Base-by-base conservation (phyloP, 2,888 invertebrate species). In the Meteorus cinctellus region DNA sequence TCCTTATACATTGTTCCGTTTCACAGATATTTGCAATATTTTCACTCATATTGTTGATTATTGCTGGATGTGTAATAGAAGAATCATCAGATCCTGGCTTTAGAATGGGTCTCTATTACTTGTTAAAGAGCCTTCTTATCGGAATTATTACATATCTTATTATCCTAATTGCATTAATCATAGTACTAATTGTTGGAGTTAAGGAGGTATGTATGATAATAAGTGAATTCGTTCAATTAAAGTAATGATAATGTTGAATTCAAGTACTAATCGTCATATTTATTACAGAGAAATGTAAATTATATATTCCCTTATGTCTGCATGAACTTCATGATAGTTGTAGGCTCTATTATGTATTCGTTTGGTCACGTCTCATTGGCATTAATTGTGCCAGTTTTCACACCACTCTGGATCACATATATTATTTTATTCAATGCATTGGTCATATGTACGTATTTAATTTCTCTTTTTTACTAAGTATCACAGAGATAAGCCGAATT, bases 271-370 rank as follows among this genome's bases (percentile, higher is more conserved):
- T 55, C 14, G 10, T 29, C 48, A 45, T 3, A 14, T 59, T 72
- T 3, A 72, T 77, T 74, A 31, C 74, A 79, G 79, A 74, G 55
- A 29, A 55, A 65, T 19, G 41, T 34, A 2, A 62, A 45, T 16
- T 70, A 70, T 24, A 36, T 70, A 2, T 70, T 70, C 24, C 69
- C 59, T 1, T 63, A 63, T 63, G 63, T 63, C 31, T 63, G 63
- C 31, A 63, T 63, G 16, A 34, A 34, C n/a, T 63, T 63, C 27
- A 63, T 34, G 31, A 34, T 60, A 14, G 48, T 75, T 6, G 3
- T 75, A 4, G 31, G 31, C n/a, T 14, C n/a, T 1, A 1, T 70
- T 36, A 14, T 34, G 14, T 16, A 48, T n/a, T 12, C 3, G 31
- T 16, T 16, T 0, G 16, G 19, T 31, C 24, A 10, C 6, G 0